These are phyloP conservation scores for Bombus polaris DNA, from an alignment of 1,140 invertebrate species.

Conservation along the genomic window DNA sequence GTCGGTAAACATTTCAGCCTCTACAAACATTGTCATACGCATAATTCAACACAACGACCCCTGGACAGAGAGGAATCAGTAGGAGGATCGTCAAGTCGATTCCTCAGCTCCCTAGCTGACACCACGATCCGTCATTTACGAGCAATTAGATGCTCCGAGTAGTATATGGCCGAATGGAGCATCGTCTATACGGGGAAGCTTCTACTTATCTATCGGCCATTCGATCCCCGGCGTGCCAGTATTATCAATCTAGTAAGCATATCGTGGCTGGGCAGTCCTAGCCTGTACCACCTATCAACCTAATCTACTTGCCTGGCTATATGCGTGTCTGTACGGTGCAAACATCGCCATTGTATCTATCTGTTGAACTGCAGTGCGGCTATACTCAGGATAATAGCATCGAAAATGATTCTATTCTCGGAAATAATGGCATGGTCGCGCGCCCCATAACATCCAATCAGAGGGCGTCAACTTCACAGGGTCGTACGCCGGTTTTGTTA, in stretches of 20 bases:
- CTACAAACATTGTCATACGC: too few species aligned
- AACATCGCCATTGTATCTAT: conserved; percentile 74
- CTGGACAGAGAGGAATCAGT: not conserved
- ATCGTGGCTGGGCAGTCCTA: conserved; percentile 69
- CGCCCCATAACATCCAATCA: not conserved
- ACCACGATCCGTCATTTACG: conserved; percentile 69
- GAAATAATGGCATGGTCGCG: conserved; percentile 67
- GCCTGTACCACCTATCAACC: conserved; percentile 65
- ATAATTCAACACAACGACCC: too few species aligned
- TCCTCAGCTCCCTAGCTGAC: conserved; percentile 26
- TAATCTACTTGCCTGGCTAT: conserved; percentile 70
- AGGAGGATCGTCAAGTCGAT: not conserved
- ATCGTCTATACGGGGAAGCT: conserved; percentile 53
- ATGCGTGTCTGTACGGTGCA: conserved; percentile 63
- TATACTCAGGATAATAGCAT: conserved; percentile 70
- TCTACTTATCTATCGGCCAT: conserved; percentile 68
- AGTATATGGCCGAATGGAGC: conserved; percentile 32
- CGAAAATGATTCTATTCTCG: conserved; percentile 74
- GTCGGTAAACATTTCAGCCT: too few species aligned
- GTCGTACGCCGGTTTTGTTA: not conserved
- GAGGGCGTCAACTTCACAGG: not conserved
- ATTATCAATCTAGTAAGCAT: conserved; percentile 76
- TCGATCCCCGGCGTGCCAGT: conserved; percentile 54
- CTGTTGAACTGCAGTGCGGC: conserved; percentile 69
- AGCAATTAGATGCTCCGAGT: conserved; percentile 65